Base-by-base conservation (phyloP, 2,888 invertebrate genomes). In the Exocentrus adspersus region DNA sequence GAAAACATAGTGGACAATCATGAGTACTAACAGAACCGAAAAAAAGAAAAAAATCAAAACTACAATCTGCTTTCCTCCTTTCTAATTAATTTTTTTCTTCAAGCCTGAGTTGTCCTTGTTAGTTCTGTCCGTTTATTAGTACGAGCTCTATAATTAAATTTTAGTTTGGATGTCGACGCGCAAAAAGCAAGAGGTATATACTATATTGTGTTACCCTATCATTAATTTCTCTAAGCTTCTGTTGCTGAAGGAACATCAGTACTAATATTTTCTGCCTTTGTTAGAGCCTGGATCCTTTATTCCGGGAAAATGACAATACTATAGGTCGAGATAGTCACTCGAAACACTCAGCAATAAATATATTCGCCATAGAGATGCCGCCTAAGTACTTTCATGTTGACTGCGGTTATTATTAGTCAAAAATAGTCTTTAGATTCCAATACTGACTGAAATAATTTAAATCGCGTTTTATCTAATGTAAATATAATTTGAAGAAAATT, bases 181-280 rank as follows among this genome's bases (percentile, higher is more conserved):
- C 37, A 37, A 37, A 37, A 37, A 37, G n/a, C 37, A n/a, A 37
- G 37, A 37, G 37, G 37, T 37, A 14, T 37, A 37, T 37, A 37
- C 12, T 37, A 14, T n/a, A n/a, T n/a, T 24, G 24, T 37, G 14
- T 9, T 37, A 12, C 12, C 37, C 37, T 12, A 37, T 37, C 37
- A 37, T 37, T 37, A 37, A 37, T 37, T 37, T 37, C 37, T 37
- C 37, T 37, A 37, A 37, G 37, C 37, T 37, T 37, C 37, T 37
- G 37, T 37, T 37, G 37, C 37, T 37, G 37, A 37, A 37, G 37
- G 37, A 37, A 37, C 37, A 37, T 37, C 37, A 37, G 37, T 37
- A 37, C 37, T 37, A 37, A 37, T 37, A 37, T 37, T 37, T 37
- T 37, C 37, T n/a, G 12, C 37, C 37, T 37, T 37, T 37, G 37